A percentile compares a stretch with the other conserved stretches of the same genome.
Conservation (phyloP, 1,140 invertebrate genomes). For the Brachystomella parvula region DNA sequence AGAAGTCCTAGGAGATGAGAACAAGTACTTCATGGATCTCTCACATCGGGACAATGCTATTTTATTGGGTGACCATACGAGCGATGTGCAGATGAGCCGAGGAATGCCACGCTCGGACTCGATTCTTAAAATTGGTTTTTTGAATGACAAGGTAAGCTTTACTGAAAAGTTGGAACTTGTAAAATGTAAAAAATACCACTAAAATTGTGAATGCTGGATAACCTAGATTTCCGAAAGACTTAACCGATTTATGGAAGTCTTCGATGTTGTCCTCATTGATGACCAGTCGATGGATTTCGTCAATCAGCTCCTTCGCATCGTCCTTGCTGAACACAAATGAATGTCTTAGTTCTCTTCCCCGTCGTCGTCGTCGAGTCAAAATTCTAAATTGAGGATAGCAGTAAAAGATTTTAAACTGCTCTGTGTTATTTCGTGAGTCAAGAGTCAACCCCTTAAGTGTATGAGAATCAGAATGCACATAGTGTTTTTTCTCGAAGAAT, state of each 20-base stretch:
- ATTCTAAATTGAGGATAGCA: no score
- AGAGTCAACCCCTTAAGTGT: no score
- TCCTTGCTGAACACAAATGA: slow-evolving; percentile 7
- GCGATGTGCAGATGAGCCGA: slow-evolving; percentile 82
- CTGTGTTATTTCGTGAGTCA: no score
- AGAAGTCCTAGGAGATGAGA: slow-evolving; percentile 59
- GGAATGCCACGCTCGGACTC: slow-evolving; percentile 58
- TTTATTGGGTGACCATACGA: slow-evolving; percentile 77
- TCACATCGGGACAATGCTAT: slow-evolving; percentile 66
- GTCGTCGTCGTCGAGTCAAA: no score
- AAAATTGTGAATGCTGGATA: no score
- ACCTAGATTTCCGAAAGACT: slow-evolving; percentile 51
- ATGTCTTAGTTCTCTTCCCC: neutral
- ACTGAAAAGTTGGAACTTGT: no score
- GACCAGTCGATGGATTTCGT: slow-evolving; percentile 29
- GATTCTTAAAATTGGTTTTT: slow-evolving; percentile 82
- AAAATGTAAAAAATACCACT: no score
- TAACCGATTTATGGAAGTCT: slow-evolving; percentile 48
- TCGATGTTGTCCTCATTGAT: slow-evolving; percentile 24
- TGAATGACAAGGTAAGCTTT: slow-evolving; percentile 61
- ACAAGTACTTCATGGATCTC: slow-evolving; percentile 53
- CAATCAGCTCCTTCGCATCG: slow-evolving; percentile 11
- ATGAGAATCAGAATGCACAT: no score
- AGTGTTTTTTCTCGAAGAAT: no score
- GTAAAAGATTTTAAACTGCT: no score